Conservation (phyloP, 2,888 invertebrate species). For the Drosophila nr. fundita region DNA sequence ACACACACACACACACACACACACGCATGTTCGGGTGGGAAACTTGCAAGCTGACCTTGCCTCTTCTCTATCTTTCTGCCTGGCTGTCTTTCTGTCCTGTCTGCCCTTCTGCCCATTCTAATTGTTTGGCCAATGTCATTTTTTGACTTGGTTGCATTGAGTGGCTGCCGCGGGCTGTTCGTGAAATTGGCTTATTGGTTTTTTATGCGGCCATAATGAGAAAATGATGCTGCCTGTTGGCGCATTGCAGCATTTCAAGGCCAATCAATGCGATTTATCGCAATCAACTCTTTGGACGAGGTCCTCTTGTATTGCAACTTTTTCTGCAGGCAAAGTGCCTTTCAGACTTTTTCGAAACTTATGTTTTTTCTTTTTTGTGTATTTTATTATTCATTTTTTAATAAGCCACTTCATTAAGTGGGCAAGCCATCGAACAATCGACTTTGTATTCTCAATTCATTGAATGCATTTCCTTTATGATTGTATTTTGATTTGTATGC, state of each 20-base stretch:
- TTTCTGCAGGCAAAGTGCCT: slow-evolving; percentile 32
- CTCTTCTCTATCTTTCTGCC: not conserved
- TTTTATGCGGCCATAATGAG: slow-evolving; percentile 62
- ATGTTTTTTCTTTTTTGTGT: not conserved
- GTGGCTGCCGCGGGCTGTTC: slow-evolving; percentile 25
- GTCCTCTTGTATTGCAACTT: slow-evolving; percentile 1
- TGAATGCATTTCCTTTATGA: not conserved
- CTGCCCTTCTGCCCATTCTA: not conserved
- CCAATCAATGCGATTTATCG: slow-evolving; percentile 61
- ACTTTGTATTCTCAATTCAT: not conserved
- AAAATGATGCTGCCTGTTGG: slow-evolving; percentile 70
- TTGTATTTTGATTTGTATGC: not conserved
- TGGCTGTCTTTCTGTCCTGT: not conserved
- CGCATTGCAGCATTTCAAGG: slow-evolving; percentile 48
- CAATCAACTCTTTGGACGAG: slow-evolving; percentile 9
- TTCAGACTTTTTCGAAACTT: slow-evolving; percentile 47
- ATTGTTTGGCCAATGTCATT: not conserved
- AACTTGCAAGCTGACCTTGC: slow-evolving; percentile 9
- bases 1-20: not conserved
- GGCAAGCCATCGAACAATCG: not conserved
- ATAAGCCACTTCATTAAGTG: not conserved
- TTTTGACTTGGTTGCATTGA: slow-evolving; percentile 2
- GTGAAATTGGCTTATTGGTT: slow-evolving; percentile 47
- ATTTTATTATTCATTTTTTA: slow-evolving; percentile 8
- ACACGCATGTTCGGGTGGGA: slow-evolving; percentile 51